Base-by-base conservation (phyloP, 2,113 vertebrate genomes). In the Pollimyrus isidori region DNA sequence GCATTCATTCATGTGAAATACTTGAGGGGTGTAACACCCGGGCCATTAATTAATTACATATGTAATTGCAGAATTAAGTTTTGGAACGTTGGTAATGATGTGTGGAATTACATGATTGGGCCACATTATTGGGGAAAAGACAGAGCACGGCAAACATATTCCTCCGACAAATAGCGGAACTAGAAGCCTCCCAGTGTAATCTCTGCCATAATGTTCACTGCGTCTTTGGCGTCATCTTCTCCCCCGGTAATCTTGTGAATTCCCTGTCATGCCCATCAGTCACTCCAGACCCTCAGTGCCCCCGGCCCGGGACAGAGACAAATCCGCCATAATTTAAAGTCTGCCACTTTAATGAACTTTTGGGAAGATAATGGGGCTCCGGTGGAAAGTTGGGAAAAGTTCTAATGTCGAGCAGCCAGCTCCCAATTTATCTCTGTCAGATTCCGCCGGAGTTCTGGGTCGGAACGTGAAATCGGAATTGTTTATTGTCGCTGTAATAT, bases 21-120 rank as follows among this genome's bases (percentile, higher is more conserved):
- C 95, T 94, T 94, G 92, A 93, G 93, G 93, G 92, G 91, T 94
- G 94, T 95, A 95, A 95, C 95, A 95, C 95, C 94, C 95, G 94
- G 96, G 94, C 94, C 95, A 96, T 96, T 96, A 96, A 96, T 95
- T 96, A 96, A 96, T 96, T 95, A 95, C 94, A 93, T 7, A 19
- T 87, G 85, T 96, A 96, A 96, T 96, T 95, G 95, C 94, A 93
- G 96, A 96, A 95, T 95, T 95, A 96, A 95, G 95, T 96, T 96
- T 96, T 90, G 93, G 94, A 93, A 95, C 95, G 92, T 96, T 95
- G 92, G 94, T 96, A 96, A 96, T 96, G 96, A 96, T 95, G 94
- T 94, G 94, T 93, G 94, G 95, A 96, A 96, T 96, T 95, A 96
- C 94, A 95, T 91, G 90, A 92, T 93, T 91, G 89, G 91, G 85